phyloP scores from a whole-genome alignment of 2,113 vertebrate genomes.

The Mesitornis unicolor region DNA sequence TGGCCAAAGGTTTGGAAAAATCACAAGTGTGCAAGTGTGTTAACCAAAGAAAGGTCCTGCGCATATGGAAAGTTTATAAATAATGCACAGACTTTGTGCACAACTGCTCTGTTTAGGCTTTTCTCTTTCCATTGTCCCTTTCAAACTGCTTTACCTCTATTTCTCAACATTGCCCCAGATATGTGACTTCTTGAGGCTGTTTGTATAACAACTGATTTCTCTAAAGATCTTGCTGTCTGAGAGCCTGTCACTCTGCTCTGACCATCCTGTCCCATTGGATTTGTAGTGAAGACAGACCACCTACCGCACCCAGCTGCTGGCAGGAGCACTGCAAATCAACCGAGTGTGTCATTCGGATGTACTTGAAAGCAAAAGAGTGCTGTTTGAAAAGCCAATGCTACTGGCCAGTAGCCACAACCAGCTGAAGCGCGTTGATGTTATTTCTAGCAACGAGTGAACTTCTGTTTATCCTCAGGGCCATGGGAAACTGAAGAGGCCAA shows the following conservation, averaged over 20 bases:
- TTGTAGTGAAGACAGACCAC: neutral
- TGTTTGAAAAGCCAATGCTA: neutral
- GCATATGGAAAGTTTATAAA: neutral
- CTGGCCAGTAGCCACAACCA: neutral
- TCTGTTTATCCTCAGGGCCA: neutral
- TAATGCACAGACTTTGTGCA: neutral
- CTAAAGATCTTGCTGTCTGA: neutral
- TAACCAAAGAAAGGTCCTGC: neutral
- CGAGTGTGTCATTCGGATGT: fast-evolving
- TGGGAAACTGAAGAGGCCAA: neutral
- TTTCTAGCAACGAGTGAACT: neutral
- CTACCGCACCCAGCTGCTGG: neutral
- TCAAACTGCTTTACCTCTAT: neutral
- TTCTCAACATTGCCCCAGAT: neutral
- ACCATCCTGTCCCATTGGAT: neutral
- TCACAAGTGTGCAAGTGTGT: neutral
- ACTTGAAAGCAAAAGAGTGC: neutral
- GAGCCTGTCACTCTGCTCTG: neutral
- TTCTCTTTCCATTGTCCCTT: neutral
- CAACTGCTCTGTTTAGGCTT: neutral
- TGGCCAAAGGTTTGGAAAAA: neutral
- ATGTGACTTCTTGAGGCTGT: neutral
- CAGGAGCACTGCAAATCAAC: neutral
- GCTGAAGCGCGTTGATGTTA: neutral
- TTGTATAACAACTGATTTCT: neutral